Base-by-base conservation (phyloP, 2,113 vertebrate genomes). In the Sorex fumeus region DNA sequence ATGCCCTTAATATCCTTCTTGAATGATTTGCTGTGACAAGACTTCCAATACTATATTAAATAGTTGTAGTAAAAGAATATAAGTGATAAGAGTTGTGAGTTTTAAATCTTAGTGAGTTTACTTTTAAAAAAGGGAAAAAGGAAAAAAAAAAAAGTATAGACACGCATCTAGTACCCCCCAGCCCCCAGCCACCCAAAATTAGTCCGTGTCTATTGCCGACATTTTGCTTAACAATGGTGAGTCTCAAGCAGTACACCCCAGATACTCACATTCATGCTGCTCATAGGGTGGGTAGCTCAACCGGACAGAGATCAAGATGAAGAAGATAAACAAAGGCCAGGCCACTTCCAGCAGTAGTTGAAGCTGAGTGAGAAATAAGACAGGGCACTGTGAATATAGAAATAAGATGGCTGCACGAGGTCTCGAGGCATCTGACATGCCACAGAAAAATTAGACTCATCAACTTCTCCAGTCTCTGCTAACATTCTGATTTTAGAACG, bases 241-340 rank as follows among this genome's bases (percentile, higher is more conserved):
- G 83, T 34, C 77, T 71, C 83, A 18, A 12, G 3, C 0, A 1
- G 11, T 40, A 53, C 10, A 28, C 53, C 43, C 30, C n/a, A 57
- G 45, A 27, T 97, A 99, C 99, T 99, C 97, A 99, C 99, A 99
- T 97, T 99, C 99, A 96, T 99, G 99, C 93, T 99, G 99, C 86
- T 99, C 99, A 0, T 99, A 99, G 1, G 99, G 99, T 4, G 99
- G 99, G 96, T 99, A 99, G 96, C 98, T 98, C 57, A 99, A 96
- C 86, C 99, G 98, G 90, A 99, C 99, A 6, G 98, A 98, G 87
- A 99, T 99, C 97, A 99, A 97, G 97, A 99, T 99, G 97, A 99
- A 99, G 98, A 99, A 99, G 98, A 99, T 99, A 95, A 99, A 98
- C 2, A 99, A 98, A 45, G 99, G 99, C 99, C 99, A 99, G 81